Percentiles rank a stretch among this genome's conserved stretches.
Conservation (phyloP, 2,888 invertebrate species). For the Agrenia bidenticulata region DNA sequence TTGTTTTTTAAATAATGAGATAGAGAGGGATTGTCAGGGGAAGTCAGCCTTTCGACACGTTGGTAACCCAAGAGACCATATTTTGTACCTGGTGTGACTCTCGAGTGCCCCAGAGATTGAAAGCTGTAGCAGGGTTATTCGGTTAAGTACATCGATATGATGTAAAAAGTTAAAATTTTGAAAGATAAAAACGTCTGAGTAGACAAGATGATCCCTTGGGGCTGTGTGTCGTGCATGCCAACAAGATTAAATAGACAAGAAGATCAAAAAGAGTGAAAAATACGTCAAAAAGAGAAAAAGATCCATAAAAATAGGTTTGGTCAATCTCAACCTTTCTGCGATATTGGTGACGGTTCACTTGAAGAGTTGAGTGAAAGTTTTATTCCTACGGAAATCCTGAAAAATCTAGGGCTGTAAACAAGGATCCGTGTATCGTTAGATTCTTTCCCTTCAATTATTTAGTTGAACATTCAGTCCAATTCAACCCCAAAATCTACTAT, state of each 20-base stretch:
- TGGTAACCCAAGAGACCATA: slow-evolving; percentile 15
- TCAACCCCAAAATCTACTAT: too few species aligned
- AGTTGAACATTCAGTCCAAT: neutral
- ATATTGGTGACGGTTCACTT: slow-evolving; percentile 36
- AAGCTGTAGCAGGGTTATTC: slow-evolving; percentile 4
- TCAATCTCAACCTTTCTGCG: slow-evolving; percentile 39
- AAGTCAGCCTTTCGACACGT: slow-evolving; percentile 6
- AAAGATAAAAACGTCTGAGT: neutral
- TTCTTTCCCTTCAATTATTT: neutral
- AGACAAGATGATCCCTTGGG: slow-evolving; percentile 18
- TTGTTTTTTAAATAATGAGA: neutral
- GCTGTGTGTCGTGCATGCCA: slow-evolving; percentile 3
- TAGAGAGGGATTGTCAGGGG: neutral
- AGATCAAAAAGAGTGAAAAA: slow-evolving; percentile 51
- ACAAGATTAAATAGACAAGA: slow-evolving; percentile 21
- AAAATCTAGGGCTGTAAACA: slow-evolving; percentile 44
- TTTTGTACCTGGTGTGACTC: neutral
- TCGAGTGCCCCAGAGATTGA: too few species aligned
- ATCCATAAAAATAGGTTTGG: slow-evolving; percentile 47
- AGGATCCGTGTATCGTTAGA: slow-evolving; percentile 13
- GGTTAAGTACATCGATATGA: neutral
- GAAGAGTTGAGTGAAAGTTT: slow-evolving; percentile 29
- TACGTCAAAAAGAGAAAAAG: slow-evolving; percentile 50
- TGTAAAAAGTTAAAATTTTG: neutral
- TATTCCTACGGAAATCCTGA: slow-evolving; percentile 42